A percentile compares a stretch with the other conserved stretches of the same genome.
Conservation (phyloP, 2,113 vertebrate species). For the Corythornis vintsioides region DNA sequence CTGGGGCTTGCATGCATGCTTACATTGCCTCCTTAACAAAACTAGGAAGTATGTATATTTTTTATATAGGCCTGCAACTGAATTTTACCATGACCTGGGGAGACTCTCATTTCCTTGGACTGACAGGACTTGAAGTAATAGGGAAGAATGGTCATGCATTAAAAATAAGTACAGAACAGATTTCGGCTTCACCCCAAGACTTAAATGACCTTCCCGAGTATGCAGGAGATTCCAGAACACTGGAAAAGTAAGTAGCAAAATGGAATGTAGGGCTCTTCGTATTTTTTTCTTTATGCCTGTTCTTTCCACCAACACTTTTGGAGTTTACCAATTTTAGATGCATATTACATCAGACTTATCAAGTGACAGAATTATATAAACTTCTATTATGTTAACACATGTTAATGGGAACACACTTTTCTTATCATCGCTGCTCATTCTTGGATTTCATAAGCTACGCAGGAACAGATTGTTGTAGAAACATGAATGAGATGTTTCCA, state of each 20-base stretch:
- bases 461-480: conserved; percentile 43
- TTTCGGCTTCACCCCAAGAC: conserved; percentile 86
- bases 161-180: conserved; percentile 79
- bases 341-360: neutral
- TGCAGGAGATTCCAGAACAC: conserved; percentile 82
- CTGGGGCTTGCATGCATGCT: neutral
- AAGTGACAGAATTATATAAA: neutral
- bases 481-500: conserved; percentile 52
- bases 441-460: conserved; percentile 10
- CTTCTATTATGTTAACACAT: neutral
- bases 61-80: conserved; percentile 82
- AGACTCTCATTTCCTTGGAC: conserved; percentile 89
- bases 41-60: neutral
- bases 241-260: conserved; percentile 86
- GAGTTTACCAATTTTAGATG: neutral
- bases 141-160: conserved; percentile 85
- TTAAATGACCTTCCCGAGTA: conserved; percentile 89
- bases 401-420: neutral
- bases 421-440: neutral
- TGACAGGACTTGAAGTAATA: conserved; percentile 93
- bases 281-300: neutral
- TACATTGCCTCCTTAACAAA: neutral
- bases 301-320: neutral
- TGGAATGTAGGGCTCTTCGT: neutral
- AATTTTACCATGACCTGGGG: conserved; percentile 91